Conservation (phyloP, 2,797 vertebrate species). For the Columba guinea region DNA sequence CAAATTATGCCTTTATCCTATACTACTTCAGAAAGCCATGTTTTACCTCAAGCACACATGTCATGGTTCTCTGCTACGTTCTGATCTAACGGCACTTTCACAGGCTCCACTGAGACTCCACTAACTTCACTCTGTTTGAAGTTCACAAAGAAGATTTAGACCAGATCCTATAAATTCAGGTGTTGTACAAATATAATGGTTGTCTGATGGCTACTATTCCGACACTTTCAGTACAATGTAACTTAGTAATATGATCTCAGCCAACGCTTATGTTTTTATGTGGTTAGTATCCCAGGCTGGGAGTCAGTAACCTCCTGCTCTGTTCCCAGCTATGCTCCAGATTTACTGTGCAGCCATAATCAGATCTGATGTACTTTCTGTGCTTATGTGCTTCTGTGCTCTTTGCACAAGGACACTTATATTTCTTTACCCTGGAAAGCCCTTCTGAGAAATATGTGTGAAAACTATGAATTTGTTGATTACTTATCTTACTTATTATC, state of each 20-base stretch:
- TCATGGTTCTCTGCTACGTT: neutral
- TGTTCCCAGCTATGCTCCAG: neutral
- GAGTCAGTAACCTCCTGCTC: neutral
- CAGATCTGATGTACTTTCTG: neutral
- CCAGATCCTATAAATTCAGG: conserved; percentile 17
- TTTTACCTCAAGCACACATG: neutral
- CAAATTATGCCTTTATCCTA: neutral
- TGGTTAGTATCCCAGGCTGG: neutral
- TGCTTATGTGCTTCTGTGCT: neutral
- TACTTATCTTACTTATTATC: neutral
- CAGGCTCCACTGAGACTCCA: neutral
- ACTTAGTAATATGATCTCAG: conserved; percentile 1
- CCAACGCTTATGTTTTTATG: neutral
- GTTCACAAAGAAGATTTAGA: conserved; percentile 40
- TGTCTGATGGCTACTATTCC: conserved; percentile 14
- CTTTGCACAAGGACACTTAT: neutral
- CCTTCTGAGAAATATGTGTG: neutral
- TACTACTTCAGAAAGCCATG: neutral
- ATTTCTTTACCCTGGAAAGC: neutral
- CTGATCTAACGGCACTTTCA: conserved; percentile 1
- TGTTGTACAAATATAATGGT: neutral
- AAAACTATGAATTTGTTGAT: neutral
- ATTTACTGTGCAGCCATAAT: conserved; percentile 11
- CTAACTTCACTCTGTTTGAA: neutral
- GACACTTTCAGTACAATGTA: neutral